These are phyloP conservation scores for Pholis gunnellus DNA, from an alignment of 2,113 vertebrate genomes.

Conservation along the genomic window DNA sequence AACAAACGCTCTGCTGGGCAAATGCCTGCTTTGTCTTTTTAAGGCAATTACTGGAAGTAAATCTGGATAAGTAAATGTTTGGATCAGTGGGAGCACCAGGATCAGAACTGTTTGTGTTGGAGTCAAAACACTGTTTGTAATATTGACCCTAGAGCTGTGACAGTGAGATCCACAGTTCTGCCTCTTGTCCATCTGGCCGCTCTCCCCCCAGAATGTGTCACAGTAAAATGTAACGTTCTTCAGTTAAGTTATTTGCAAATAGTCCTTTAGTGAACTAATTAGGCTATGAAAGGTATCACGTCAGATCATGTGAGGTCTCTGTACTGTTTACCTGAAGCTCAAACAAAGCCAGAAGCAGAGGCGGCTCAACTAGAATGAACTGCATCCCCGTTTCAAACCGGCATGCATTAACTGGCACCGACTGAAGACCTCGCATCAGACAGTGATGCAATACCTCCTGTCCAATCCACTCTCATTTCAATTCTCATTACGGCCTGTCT, in stretches of 20 bases:
- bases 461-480: constrained; percentile 72
- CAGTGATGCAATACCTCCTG: constrained; percentile 69
- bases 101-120: constrained; percentile 75
- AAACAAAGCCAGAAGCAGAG: constrained; percentile 41
- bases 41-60: constrained; percentile 56
- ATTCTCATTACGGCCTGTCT: constrained; percentile 62
- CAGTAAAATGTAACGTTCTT: constrained; percentile 34
- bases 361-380: constrained; percentile 25
- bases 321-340: constrained; percentile 47
- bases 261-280: constrained; percentile 19
- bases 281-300: constrained; percentile 21
- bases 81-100: constrained; percentile 57
- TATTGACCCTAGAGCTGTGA: constrained; percentile 66
- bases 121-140: constrained; percentile 63
- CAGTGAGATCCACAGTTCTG: constrained; percentile 43
- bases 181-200: constrained; percentile 34
- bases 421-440: constrained; percentile 53
- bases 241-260: constrained; percentile 43
- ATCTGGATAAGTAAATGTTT: constrained; percentile 74
- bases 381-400: constrained; percentile 45
- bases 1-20: constrained; percentile 7
- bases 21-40: constrained; percentile 44
- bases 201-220: constrained; percentile 33
- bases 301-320: constrained; percentile 30
- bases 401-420: constrained; percentile 44